phyloP scores from a whole-genome alignment of 2,888 invertebrate species.

The Tryphoninae sp. region DNA sequence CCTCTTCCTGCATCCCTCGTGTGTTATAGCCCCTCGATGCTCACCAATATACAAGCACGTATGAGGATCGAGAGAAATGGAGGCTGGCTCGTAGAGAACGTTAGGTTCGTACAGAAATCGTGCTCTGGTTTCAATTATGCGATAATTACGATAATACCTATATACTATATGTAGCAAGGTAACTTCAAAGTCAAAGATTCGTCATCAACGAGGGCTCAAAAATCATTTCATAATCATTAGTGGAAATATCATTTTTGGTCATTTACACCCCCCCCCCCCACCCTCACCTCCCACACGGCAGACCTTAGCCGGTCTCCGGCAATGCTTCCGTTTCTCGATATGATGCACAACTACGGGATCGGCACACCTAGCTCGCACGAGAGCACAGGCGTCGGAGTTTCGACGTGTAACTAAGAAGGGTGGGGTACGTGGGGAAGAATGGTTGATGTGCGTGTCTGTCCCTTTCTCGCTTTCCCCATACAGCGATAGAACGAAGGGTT shows the following conservation, averaged over 20 bases:
- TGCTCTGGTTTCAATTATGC: not conserved
- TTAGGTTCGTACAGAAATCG: not conserved
- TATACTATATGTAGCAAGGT: no score
- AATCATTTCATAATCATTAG: no score
- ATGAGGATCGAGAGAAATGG: not conserved
- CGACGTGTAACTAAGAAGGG: conserved; percentile 6
- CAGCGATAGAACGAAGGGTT: conserved; percentile 47
- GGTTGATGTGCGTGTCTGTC: conserved; percentile 48
- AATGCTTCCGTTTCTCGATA: not conserved
- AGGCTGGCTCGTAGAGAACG: not conserved
- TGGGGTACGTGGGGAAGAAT: conserved; percentile 9
- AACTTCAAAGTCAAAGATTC: not conserved
- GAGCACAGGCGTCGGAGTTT: conserved; percentile 13
- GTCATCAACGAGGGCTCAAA: no score
- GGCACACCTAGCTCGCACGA: not conserved
- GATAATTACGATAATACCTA: not conserved
- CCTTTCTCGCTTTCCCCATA: conserved; percentile 19
- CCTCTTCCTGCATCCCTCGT: conserved; percentile 40
- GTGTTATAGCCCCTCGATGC: not conserved
- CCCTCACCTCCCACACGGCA: no score
- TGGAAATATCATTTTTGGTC: not conserved
- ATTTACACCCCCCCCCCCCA: not conserved
- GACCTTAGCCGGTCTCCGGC: not conserved
- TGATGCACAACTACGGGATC: conserved; percentile 1
- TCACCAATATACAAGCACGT: not conserved